phyloP scores from a whole-genome alignment of 2,888 invertebrate species.

The Xestoiulus laeticollis region DNA sequence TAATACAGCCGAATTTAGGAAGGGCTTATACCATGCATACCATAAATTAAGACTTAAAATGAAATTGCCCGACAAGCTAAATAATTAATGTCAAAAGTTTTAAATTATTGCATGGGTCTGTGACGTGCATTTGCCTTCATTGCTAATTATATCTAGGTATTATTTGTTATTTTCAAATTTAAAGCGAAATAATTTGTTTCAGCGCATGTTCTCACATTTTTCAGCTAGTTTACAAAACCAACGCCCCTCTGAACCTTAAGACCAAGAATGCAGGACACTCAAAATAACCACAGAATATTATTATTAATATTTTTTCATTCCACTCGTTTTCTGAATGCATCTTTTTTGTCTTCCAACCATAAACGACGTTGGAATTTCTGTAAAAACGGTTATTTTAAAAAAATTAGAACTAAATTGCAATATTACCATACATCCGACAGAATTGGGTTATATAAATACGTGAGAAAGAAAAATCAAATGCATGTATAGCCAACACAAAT shows the following conservation, averaged over 20 bases:
- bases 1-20: neutral
- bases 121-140: neutral
- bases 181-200: neutral
- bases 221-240: conserved; percentile 6
- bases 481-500: neutral
- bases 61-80: neutral
- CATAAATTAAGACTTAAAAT: conserved; percentile 9
- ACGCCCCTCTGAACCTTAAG: neutral
- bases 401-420: neutral
- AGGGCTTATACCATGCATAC: neutral
- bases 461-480: neutral
- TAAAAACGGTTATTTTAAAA: neutral
- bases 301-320: neutral
- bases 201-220: neutral
- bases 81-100: neutral
- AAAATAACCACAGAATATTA: neutral
- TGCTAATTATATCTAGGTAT: neutral
- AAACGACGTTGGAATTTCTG: neutral
- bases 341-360: neutral
- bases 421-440: neutral
- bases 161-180: conserved; percentile 9
- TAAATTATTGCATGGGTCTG: neutral
- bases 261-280: neutral
- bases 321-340: neutral
- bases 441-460: neutral